phyloP scores from a whole-genome alignment of 2,888 invertebrate genomes.

The Acronicta psi region DNA sequence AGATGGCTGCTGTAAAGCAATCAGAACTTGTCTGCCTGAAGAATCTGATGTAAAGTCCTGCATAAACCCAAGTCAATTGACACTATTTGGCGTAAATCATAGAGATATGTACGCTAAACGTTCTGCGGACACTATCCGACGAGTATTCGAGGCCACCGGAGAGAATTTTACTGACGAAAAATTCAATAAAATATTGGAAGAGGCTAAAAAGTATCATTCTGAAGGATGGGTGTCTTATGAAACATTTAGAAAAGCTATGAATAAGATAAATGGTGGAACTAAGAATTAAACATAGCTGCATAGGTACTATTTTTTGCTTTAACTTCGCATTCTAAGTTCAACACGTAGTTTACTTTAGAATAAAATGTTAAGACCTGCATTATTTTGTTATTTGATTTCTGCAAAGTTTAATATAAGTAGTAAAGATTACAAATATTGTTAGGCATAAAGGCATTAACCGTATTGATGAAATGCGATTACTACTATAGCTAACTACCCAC shows the following conservation, averaged over 20 bases:
- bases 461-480: no score
- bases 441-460: no score
- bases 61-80: slow-evolving; percentile 61
- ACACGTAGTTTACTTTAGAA: not conserved
- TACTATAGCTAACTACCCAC: no score
- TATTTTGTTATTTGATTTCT: no score
- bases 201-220: slow-evolving; percentile 75
- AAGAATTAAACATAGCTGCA: not conserved
- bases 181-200: slow-evolving; percentile 79
- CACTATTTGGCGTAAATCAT: slow-evolving; percentile 61
- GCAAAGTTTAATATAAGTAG: no score
- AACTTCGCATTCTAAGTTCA: not conserved
- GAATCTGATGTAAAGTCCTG: slow-evolving; percentile 64
- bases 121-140: slow-evolving; percentile 61
- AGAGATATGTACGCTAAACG: slow-evolving; percentile 65
- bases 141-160: slow-evolving; percentile 78
- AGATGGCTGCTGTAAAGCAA: slow-evolving; percentile 59
- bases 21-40: slow-evolving; percentile 56
- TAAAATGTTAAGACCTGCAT: not conserved
- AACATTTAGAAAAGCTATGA: slow-evolving; percentile 70
- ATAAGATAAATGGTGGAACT: not conserved
- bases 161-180: slow-evolving; percentile 73
- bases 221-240: slow-evolving; percentile 81
- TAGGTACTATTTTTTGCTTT: not conserved
- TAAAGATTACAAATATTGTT: no score